phyloP scores from a whole-genome alignment of 2,113 vertebrate species.

The Peromyscus californicus region DNA sequence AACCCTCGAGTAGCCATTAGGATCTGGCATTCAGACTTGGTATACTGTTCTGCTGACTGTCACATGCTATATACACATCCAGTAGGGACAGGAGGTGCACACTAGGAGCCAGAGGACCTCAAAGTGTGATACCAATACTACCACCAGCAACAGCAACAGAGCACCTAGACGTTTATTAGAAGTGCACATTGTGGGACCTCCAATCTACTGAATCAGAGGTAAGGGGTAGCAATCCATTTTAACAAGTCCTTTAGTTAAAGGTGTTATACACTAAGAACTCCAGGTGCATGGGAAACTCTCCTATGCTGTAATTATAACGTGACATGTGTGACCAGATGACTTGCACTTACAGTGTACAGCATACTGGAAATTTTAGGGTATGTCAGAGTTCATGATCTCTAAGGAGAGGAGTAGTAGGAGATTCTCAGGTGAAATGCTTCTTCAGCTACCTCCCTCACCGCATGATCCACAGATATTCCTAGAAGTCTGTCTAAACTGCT shows the following conservation, averaged over 20 bases:
- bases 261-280: neutral
- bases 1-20: neutral
- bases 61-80: neutral
- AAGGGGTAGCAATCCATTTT: neutral
- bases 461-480: neutral
- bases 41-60: too few relatives aligned
- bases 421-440: neutral
- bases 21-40: neutral
- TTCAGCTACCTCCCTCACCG: neutral
- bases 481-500: neutral
- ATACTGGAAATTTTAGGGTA: neutral
- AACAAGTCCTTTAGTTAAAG: neutral
- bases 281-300: too few relatives aligned
- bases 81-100: neutral
- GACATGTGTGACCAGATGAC: accelerated
- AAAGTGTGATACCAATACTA: too few relatives aligned
- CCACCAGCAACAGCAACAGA: too few relatives aligned
- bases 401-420: neutral
- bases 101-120: neutral
- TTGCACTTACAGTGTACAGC: too few relatives aligned
- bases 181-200: neutral
- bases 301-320: neutral
- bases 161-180: neutral
- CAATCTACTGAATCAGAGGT: neutral
- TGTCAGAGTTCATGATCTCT: neutral